Base-by-base conservation (phyloP, 2,113 vertebrate genomes). In the Solea solea region DNA sequence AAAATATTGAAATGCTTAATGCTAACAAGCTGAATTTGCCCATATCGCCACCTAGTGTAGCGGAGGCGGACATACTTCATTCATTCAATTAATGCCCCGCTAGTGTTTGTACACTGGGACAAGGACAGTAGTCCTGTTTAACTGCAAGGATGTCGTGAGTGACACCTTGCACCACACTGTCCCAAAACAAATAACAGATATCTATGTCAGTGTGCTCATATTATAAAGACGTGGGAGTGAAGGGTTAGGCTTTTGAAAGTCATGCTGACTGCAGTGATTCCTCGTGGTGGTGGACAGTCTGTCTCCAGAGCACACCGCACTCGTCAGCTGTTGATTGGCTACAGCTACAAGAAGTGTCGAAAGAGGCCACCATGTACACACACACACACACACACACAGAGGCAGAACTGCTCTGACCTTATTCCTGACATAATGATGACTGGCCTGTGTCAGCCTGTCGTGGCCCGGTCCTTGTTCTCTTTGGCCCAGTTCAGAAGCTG, bases 281-380 rank as follows among this genome's bases (percentile, higher is more conserved):
- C 28, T 59, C 13, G 27, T 44, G 64, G 55, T 67, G 68, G 64
- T 5, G 68, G 71, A 63, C 69, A 21, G 75, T 45, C 64, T 16
- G 87, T 84, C 87, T 88, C 86, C 75, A 73, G 80, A 85, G 78
- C 73, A 72, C 68, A 4, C 63, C 76, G 80, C 67, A n/a, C 58
- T 88, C 72, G 69, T 85, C 85, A 86, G 21, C 72, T 74, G 86
- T 77, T 87, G 86, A 90, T 88, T 87, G 87, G 73, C 40, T 67
- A 82, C 84, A 83, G 55, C 77, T 60, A 84, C 85, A 72, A 80
- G 68, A 82, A 76, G 69, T 57, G 72, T 84, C 88, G 77, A 13
- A 78, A 69, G 81, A 89, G 86, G 74, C 67, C 76, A 53, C 59
- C 7, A n/a, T 48, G 51, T 15, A 68, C 25, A 56, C 39, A 14